Conservation (phyloP, 2,888 invertebrate species). For the Polyommatus iphigenia region DNA sequence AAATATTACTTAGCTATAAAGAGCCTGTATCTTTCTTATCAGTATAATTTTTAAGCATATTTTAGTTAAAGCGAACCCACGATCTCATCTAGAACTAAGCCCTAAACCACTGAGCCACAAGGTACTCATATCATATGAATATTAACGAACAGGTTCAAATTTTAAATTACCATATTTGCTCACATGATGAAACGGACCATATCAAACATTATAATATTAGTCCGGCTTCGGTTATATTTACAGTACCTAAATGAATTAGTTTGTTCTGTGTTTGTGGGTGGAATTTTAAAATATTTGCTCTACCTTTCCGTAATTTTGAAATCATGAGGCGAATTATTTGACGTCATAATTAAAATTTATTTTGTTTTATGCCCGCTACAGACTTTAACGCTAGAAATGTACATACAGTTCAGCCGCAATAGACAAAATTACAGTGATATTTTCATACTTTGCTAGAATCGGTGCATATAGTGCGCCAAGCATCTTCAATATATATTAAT, state of each 20-base stretch:
- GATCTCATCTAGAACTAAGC: no score
- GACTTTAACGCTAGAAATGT: no score
- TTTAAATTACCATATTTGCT: background rate
- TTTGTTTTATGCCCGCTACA: background rate
- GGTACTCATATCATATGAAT: background rate
- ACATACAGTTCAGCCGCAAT: no score
- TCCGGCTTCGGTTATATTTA: background rate
- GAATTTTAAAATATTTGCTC: constrained; percentile 24
- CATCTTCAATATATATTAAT: no score
- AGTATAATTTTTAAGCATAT: no score
- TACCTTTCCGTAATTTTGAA: background rate
- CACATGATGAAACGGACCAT: background rate
- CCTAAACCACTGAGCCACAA: background rate
- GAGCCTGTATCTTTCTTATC: no score
- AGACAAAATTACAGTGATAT: no score
- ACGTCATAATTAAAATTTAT: constrained; percentile 8
- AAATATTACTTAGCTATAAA: no score
- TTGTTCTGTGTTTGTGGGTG: constrained; percentile 9
- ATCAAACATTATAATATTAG: constrained; percentile 9
- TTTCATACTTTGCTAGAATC: no score
- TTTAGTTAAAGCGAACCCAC: no score
- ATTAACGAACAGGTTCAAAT: background rate
- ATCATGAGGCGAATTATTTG: background rate
- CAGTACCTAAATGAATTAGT: constrained; percentile 19
- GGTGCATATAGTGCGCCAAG: no score